A percentile compares a stretch with the other conserved stretches of the same genome.
These are phyloP conservation scores for Excalfactoria chinensis DNA, from an alignment of 2,113 vertebrate species.

Conservation along the genomic window DNA sequence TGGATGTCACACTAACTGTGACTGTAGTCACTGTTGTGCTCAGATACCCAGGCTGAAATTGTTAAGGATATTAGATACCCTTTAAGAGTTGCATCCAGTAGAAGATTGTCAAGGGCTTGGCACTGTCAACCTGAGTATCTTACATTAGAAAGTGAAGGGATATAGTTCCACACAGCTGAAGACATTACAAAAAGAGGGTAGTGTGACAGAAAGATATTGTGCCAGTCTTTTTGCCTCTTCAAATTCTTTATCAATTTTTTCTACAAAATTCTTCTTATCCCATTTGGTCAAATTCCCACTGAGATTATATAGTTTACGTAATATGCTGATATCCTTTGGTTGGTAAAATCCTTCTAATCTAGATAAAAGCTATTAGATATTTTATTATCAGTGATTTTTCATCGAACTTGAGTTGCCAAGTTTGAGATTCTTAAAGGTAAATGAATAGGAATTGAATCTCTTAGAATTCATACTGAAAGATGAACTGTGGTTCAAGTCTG, in stretches of 20 bases:
- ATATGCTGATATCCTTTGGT: not conserved
- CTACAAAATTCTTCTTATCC: not conserved
- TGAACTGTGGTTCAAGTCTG: not conserved
- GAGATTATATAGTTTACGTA: not conserved
- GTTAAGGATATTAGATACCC: not conserved
- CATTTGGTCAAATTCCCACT: not conserved
- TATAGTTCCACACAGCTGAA: not conserved
- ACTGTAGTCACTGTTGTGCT: not conserved
- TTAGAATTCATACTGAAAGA: not conserved
- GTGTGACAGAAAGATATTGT: not conserved
- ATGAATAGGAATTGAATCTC: not conserved
- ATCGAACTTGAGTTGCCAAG: not conserved
- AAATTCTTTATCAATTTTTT: not conserved
- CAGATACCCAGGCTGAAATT: not conserved
- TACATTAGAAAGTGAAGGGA: rapidly evolving
- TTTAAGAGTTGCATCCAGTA: not conserved
- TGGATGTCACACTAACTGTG: not conserved
- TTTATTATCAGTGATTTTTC: not conserved
- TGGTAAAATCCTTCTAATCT: not conserved
- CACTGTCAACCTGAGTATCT: rapidly evolving
- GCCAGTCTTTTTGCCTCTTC: not conserved
- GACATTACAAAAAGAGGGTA: not conserved
- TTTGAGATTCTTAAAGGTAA: not conserved
- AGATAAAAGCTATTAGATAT: not conserved
- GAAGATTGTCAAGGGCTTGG: not conserved